Evolutionary conservation across 2,888 invertebrate genomes (phyloP).

Genomic region (Noctua pronuba): DNA sequence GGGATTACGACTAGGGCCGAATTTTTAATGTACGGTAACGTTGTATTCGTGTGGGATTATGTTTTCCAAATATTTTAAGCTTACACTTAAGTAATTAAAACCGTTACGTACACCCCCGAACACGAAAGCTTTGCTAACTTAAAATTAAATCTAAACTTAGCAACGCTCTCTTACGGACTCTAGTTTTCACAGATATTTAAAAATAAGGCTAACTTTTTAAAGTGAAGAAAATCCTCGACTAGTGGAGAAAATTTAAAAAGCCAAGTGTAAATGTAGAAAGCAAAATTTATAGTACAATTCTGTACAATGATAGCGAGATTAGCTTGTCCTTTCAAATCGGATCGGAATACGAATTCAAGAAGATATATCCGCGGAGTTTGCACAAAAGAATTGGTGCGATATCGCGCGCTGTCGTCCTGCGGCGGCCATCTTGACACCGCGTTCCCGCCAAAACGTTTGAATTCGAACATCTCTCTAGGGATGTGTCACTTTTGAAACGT

Average conservation of each 20-base stretch:
- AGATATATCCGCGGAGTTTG: slow-evolving; percentile 83
- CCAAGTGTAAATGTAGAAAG: slow-evolving; percentile 62
- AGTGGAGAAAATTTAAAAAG: slow-evolving; percentile 50
- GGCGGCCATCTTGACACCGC: slow-evolving; percentile 82
- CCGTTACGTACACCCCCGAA: slow-evolving; percentile 23
- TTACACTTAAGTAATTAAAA: slow-evolving; percentile 33
- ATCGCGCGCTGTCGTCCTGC: slow-evolving; percentile 80
- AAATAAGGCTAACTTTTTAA: slow-evolving; percentile 43
- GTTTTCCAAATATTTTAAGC: slow-evolving; percentile 46
- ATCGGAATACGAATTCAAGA: slow-evolving; percentile 81
- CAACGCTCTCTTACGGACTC: slow-evolving; percentile 13
- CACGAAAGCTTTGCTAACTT: slow-evolving; percentile 11
- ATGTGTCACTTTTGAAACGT: slow-evolving; percentile 76
- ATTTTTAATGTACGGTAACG: slow-evolving; percentile 29
- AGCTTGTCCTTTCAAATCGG: slow-evolving; percentile 85
- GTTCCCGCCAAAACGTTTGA: slow-evolving; percentile 84
- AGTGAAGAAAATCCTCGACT: slow-evolving; percentile 36
- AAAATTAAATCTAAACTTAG: slow-evolving; percentile 40
- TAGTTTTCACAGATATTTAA: slow-evolving; percentile 37
- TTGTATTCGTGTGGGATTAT: slow-evolving; percentile 19
- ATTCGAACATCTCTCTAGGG: slow-evolving; percentile 84
- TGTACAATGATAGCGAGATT: slow-evolving; percentile 83
- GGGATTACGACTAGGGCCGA: slow-evolving; percentile 42
- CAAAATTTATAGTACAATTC: slow-evolving; percentile 74
- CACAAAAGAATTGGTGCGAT: slow-evolving; percentile 88